These are phyloP conservation scores for Microtus pennsylvanicus DNA, from an alignment of 2,113 vertebrate genomes.

Conservation along the genomic window DNA sequence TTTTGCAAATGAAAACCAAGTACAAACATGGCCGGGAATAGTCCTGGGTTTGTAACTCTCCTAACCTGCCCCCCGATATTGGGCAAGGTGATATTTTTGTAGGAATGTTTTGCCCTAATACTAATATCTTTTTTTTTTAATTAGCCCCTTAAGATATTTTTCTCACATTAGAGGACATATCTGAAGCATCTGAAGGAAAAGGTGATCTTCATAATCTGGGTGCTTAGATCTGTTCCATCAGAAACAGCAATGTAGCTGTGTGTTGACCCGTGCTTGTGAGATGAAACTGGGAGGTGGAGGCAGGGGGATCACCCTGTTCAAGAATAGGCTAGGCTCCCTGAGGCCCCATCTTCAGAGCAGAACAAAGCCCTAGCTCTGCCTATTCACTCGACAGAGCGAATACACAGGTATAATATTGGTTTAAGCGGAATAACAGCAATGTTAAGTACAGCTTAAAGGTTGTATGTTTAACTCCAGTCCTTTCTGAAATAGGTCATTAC, in stretches of 20 bases:
- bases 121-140: neutral
- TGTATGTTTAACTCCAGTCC: neutral
- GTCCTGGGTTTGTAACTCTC: neutral
- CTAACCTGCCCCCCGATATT: conserved; percentile 10
- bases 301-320: neutral
- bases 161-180: neutral
- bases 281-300: no score
- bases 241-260: conserved; percentile 13
- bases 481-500: conserved; percentile 8
- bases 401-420: neutral
- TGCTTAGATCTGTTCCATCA: conserved; percentile 30
- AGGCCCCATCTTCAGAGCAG: neutral
- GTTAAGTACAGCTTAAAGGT: conserved; percentile 16
- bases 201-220: conserved; percentile 20
- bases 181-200: conserved; percentile 61
- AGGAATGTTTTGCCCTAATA: conserved; percentile 31
- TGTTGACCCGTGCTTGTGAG: neutral
- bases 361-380: neutral
- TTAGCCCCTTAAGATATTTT: neutral
- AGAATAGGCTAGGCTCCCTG: neutral
- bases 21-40: neutral
- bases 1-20: conserved; percentile 55
- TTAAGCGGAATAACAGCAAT: conserved; percentile 51
- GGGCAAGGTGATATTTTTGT: conserved; percentile 21
- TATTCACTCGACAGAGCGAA: neutral